Conservation (phyloP, 2,888 invertebrate species). For the Sialis fuliginosa region DNA sequence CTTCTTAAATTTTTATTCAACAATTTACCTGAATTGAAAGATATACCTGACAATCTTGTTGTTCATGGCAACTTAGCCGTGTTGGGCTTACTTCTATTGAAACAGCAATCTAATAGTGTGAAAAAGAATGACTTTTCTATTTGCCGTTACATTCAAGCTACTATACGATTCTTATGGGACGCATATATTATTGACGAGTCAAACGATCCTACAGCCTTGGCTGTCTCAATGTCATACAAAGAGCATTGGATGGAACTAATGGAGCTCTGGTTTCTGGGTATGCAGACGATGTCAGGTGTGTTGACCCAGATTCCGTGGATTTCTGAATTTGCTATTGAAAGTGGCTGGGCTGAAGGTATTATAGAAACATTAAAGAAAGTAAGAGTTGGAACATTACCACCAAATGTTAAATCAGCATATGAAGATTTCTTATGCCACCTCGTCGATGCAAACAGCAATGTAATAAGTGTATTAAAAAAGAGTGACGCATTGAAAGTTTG, state of each 20-base stretch:
- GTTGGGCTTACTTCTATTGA: slow-evolving; percentile 62
- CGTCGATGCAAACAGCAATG: slow-evolving; percentile 62
- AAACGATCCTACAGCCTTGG: slow-evolving; percentile 62
- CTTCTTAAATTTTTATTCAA: slow-evolving; percentile 73
- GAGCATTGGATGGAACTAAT: slow-evolving; percentile 78
- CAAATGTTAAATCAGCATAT: slow-evolving; percentile 75
- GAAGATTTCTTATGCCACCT: slow-evolving; percentile 77
- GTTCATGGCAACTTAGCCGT: slow-evolving; percentile 73
- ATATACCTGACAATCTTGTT: slow-evolving; percentile 66
- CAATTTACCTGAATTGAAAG: slow-evolving; percentile 68
- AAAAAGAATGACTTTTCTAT: slow-evolving; percentile 81
- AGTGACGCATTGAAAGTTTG: slow-evolving; percentile 68
- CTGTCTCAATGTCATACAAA: slow-evolving; percentile 72
- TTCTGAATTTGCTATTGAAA: slow-evolving; percentile 78
- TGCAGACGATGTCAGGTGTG: slow-evolving; percentile 80
- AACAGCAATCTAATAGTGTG: slow-evolving; percentile 65
- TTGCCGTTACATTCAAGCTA: slow-evolving; percentile 74
- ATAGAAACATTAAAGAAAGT: slow-evolving; percentile 66
- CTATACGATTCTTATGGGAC: slow-evolving; percentile 83
- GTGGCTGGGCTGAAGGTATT: slow-evolving; percentile 87
- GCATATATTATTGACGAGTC: slow-evolving; percentile 81
- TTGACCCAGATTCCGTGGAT: slow-evolving; percentile 73
- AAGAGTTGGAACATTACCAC: slow-evolving; percentile 61
- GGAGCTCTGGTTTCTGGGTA: slow-evolving; percentile 84
- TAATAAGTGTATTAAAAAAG: slow-evolving; percentile 59